phyloP scores from a whole-genome alignment of 2,888 invertebrate species.

The Trisateles emortualis region DNA sequence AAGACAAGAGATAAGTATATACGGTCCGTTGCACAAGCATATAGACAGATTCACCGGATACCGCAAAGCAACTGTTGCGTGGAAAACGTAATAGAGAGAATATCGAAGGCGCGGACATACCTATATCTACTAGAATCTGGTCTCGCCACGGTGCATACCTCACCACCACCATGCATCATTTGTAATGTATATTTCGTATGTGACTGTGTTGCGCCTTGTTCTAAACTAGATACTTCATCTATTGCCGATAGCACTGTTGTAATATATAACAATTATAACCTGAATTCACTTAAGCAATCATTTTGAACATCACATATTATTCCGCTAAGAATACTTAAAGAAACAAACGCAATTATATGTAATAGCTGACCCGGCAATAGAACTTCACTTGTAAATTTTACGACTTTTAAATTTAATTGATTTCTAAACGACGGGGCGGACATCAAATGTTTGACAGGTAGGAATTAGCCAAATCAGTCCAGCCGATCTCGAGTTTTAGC shows the following conservation, averaged over 20 bases:
- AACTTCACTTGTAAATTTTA: too few species aligned
- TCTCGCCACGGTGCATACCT: too few species aligned
- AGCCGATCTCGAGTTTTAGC: too few species aligned
- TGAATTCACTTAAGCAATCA: conserved; percentile 21
- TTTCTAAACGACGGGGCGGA: too few species aligned
- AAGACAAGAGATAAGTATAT: neutral
- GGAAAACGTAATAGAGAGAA: conserved; percentile 19
- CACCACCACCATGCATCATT: conserved; percentile 26
- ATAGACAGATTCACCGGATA: conserved; percentile 13
- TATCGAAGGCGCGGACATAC: conserved; percentile 4
- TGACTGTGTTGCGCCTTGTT: conserved; percentile 4
- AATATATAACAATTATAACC: conserved; percentile 24
- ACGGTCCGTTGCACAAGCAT: conserved; percentile 15
- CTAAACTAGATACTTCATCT: conserved; percentile 11
- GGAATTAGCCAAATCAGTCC: too few species aligned
- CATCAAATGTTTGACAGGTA: too few species aligned
- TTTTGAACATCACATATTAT: conserved; percentile 27
- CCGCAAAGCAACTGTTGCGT: conserved; percentile 21
- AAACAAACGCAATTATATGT: conserved; percentile 26
- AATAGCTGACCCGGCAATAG: too few species aligned
- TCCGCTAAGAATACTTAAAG: conserved; percentile 15
- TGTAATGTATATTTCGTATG: conserved; percentile 35
- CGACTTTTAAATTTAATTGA: too few species aligned
- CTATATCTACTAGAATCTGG: too few species aligned
- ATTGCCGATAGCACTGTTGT: conserved; percentile 26